Percentiles rank a stretch among this genome's conserved stretches.
phyloP scores from a whole-genome alignment of 2,113 vertebrate genomes.

The Calypte anna region DNA sequence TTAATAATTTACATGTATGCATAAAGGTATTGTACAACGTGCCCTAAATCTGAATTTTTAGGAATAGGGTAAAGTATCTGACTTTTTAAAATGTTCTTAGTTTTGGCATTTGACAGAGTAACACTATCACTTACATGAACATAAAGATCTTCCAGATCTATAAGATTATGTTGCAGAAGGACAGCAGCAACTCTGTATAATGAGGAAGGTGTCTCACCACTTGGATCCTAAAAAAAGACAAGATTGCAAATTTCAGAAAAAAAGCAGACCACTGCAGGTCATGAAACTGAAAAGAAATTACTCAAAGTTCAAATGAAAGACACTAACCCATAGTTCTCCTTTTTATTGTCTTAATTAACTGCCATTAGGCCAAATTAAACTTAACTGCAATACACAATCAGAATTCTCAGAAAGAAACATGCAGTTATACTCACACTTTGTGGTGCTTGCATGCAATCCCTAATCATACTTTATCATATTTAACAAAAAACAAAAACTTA shows the following conservation, averaged over 20 bases:
- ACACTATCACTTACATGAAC: constrained; percentile 88
- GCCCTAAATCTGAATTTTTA: not conserved
- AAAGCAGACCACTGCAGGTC: not conserved
- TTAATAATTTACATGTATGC: not conserved
- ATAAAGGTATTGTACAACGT: not conserved
- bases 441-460: not conserved
- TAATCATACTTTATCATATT: not conserved
- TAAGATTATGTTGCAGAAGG: constrained; percentile 94
- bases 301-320: not conserved
- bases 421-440: not conserved
- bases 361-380: not conserved
- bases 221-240: constrained; percentile 86
- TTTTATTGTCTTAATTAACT: not conserved
- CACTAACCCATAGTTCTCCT: not conserved
- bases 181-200: constrained; percentile 97
- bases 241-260: not conserved
- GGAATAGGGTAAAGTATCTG: not conserved
- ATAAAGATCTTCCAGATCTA: constrained; percentile 96
- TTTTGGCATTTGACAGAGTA: not conserved
- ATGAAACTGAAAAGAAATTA: not conserved
- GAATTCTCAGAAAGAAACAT: not conserved
- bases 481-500: too few species aligned
- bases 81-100: not conserved
- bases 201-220: constrained; percentile 94
- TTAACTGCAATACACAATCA: not conserved